Evolutionary conservation across 2,888 invertebrate genomes (phyloP), one percentile per base, ranked within the genome.

Genomic region (Hylaea fasciaria): DNA sequence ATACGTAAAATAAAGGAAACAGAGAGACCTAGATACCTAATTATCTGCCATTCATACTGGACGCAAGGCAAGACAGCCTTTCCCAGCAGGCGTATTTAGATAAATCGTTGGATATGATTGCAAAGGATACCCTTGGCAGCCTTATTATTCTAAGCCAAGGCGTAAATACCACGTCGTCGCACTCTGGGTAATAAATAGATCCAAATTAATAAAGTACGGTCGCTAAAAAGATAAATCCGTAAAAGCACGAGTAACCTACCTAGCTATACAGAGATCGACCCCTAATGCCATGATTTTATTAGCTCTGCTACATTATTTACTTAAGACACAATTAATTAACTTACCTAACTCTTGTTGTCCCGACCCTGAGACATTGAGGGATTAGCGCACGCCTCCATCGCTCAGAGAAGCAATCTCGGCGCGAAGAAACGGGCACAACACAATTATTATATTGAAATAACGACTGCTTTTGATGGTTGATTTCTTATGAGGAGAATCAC

Each of bases 311-410:
- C 40, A 40, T 40, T 40, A 43, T 43, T 17, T 29, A 13, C 9
- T 43, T 40, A 40, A 39, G 37, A 14, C 52, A 44, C 37, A 56
- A 50, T 49, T 56, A 56, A 44, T 50, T 45, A 9, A 37, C 37
- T 48, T 13, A 28, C 45, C 46, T 13, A 28, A 39, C 46, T 57
- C 46, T 41, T 51, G 46, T 57, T 57, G 45, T 51, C 57, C 52
- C 50, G 57, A 40, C 40, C 47, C 28, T n/a, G n/a, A n/a, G 58
- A 59, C 53, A 29, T 59, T 59, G 58, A 59, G 17, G 39, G 48
- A 59, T 59, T 49, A 53, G 35, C 11, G 43, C 57, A 17, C 28
- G 22, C 35, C 17, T 40, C 32, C 44, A 37, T 35, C 52, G 28
- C 41, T 43, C 43, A 10, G n/a, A n/a, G 47, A 12, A 35, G 9